These are phyloP conservation scores for Priocnemis perturbator DNA, from an alignment of 2,888 invertebrate genomes.

Conservation along the genomic window DNA sequence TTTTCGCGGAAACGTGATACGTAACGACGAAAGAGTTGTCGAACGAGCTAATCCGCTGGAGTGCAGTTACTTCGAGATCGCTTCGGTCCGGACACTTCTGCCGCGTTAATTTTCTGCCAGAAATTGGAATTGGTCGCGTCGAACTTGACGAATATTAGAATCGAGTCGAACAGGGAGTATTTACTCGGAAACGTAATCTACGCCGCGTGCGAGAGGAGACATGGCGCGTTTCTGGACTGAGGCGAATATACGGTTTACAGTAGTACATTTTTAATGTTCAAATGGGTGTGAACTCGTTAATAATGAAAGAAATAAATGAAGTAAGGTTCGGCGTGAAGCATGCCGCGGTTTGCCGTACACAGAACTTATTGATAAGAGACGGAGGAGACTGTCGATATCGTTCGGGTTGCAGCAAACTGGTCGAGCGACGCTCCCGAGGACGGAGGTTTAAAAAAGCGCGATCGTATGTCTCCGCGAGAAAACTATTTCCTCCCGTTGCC, in stretches of 20 bases:
- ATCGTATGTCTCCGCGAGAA: constrained; percentile 8
- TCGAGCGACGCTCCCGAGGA: not conserved
- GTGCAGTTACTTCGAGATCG: constrained; percentile 56
- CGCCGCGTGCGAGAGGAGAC: too few species aligned
- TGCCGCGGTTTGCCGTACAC: too few species aligned
- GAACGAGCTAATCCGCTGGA: constrained; percentile 58
- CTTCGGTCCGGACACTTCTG: constrained; percentile 27
- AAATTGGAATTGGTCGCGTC: not conserved
- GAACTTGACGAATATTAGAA: too few species aligned
- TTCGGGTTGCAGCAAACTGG: not conserved
- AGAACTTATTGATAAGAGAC: too few species aligned
- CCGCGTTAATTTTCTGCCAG: not conserved
- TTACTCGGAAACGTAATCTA: too few species aligned
- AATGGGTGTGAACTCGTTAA: too few species aligned
- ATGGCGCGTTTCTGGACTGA: too few species aligned
- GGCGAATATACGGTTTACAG: too few species aligned
- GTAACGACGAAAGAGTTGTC: constrained; percentile 40
- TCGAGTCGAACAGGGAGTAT: too few species aligned
- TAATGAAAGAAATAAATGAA: too few species aligned
- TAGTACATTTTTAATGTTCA: too few species aligned
- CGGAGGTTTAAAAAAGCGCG: constrained; percentile 1
- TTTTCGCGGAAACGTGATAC: constrained; percentile 22
- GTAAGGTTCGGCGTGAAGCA: too few species aligned
- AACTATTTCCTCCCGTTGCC: constrained; percentile 6
- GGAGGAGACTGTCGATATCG: not conserved